These are phyloP conservation scores for Epistrophe eligans DNA, from an alignment of 2,888 invertebrate genomes.

Conservation along the genomic window DNA sequence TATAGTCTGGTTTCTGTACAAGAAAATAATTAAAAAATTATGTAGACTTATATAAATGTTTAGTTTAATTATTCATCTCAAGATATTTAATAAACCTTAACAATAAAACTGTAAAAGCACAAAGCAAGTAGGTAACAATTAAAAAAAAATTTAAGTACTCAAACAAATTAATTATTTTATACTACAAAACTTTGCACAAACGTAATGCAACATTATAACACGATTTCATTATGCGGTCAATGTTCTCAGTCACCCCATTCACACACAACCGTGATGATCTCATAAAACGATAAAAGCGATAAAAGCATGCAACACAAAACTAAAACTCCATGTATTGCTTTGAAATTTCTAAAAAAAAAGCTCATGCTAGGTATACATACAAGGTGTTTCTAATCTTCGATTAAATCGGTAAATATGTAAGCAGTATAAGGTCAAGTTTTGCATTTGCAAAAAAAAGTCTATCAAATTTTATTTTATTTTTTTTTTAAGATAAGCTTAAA, in stretches of 20 bases:
- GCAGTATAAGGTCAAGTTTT: background rate
- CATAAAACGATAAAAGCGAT: constrained; percentile 36
- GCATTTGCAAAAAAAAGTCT: background rate
- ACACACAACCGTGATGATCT: constrained; percentile 50
- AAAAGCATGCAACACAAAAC: constrained; percentile 3
- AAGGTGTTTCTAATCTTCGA: constrained; percentile 1
- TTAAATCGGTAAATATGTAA: background rate
- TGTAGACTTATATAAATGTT: too few species aligned
- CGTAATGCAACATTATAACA: constrained; percentile 54
- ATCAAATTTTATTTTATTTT: too few species aligned
- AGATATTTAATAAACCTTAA: background rate
- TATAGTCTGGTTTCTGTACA: too few species aligned
- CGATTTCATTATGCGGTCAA: constrained; percentile 73
- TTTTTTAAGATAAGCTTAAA: too few species aligned
- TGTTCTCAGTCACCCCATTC: constrained; percentile 59
- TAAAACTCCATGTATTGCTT: background rate
- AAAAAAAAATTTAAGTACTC: constrained; percentile 22
- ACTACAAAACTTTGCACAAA: constrained; percentile 50
- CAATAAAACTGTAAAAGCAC: background rate
- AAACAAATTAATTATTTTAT: constrained; percentile 35
- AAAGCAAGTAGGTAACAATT: constrained; percentile 13
- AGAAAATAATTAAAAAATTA: too few species aligned
- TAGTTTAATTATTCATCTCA: too few species aligned
- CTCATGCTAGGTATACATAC: too few species aligned
- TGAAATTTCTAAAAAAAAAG: constrained; percentile 2